phyloP scores from a whole-genome alignment of 1,140 invertebrate species.

The Drosophila trapezifrons region DNA sequence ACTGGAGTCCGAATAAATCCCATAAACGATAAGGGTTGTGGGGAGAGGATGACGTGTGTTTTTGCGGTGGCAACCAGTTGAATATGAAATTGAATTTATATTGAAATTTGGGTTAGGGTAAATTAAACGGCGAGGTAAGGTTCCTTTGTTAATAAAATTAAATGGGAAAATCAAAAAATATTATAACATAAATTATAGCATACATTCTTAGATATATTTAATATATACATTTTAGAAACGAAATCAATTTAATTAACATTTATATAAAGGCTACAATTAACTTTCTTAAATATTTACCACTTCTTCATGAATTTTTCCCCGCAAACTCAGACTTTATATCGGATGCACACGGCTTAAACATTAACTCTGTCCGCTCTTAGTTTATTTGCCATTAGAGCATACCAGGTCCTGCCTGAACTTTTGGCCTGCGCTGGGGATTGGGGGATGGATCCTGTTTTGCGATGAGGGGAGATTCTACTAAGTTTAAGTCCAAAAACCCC shows the following conservation, averaged over 20 bases:
- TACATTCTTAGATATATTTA: background rate
- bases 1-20: constrained; percentile 25
- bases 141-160: background rate
- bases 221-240: too few relatives aligned
- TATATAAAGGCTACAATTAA: too few relatives aligned
- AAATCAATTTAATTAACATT: too few relatives aligned
- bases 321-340: background rate
- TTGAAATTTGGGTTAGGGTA: constrained; percentile 9
- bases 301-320: background rate
- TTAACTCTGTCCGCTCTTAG: background rate
- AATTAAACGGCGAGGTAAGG: background rate
- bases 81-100: constrained; percentile 53
- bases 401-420: constrained; percentile 7
- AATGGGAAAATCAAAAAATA: background rate
- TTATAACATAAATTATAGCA: too few relatives aligned
- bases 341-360: constrained; percentile 1
- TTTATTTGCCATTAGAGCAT: constrained; percentile 34
- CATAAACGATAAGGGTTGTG: constrained; percentile 21
- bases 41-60: background rate
- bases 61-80: constrained; percentile 59
- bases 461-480: constrained; percentile 8
- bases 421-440: constrained; percentile 2
- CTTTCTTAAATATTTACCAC: background rate
- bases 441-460: background rate
- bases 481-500: constrained; percentile 26